Base-by-base conservation (phyloP, 2,113 vertebrate genomes). In the Leuciscus idus region DNA sequence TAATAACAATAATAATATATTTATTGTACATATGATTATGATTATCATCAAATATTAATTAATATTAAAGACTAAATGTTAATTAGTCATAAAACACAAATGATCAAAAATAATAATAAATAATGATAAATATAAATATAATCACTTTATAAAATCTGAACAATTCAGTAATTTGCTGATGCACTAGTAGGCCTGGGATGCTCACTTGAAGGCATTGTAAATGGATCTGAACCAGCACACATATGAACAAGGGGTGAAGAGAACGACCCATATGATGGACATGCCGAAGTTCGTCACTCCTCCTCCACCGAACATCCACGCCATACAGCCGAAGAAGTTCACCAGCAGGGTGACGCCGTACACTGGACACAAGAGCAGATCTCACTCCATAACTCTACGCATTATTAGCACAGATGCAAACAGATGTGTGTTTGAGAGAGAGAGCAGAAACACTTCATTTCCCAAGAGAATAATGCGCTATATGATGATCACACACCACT, bases 171-270 rank as follows among this genome's bases (percentile, higher is more conserved):
- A 70, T 72, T 1, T 72, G 70, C 0, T 48, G 7, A 46, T 23
- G 23, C 3, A 13, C 59, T n/a, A 5, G 36, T 21, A 6, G 17
- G 46, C 13, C 6, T 33, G 9, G 39, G 8, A 43, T 89, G 96
- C 96, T 96, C 94, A 99, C 98, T 96, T 99, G 96, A 98, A 99
- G 88, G 98, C 98, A 93, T 99, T 99, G 97, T 99, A 99, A 95
- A 99, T 97, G 90, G 98, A 94, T 93, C 98, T 96, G 95, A 99
- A 99, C 98, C 98, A 99, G 93, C 98, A 99, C 89, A 99, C 97
- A 85, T 99, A 99, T 86, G 98, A 99, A 93, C 98, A 99, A 75
- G 98, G 98, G 1, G 98, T 99, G 95, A 99, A 99, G 95, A 99
- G 97, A 92, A 99, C 92, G 85, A 99, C 95, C 98, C 98, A 99